These are phyloP conservation scores for Lanistes nyassanus DNA, from an alignment of 1,140 invertebrate species.

Conservation along the genomic window DNA sequence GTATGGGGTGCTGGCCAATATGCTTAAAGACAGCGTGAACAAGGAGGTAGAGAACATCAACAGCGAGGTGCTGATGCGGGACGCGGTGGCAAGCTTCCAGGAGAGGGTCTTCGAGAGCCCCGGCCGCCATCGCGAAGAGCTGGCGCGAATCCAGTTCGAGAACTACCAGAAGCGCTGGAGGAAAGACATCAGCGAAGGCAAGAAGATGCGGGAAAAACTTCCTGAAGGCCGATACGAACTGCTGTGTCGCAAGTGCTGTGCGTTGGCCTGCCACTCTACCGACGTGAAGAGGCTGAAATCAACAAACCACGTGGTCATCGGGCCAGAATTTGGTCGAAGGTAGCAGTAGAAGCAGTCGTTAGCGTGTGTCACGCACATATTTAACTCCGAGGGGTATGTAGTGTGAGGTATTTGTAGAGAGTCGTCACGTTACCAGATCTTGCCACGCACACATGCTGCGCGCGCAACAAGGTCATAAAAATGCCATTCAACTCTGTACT, in stretches of 20 bases:
- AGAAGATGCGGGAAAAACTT: slow-evolving; percentile 22
- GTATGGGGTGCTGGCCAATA: slow-evolving; percentile 39
- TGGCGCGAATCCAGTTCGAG: slow-evolving; percentile 38
- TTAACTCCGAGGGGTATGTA: no score
- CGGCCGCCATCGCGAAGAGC: slow-evolving; percentile 19
- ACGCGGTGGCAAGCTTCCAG: slow-evolving; percentile 40
- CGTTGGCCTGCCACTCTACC: slow-evolving; percentile 40
- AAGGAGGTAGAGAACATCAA: slow-evolving; percentile 51
- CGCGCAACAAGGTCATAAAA: no score
- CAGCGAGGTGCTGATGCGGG: slow-evolving; percentile 49
- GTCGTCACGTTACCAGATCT: no score
- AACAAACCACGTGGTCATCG: slow-evolving; percentile 45
- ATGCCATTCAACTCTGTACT: no score
- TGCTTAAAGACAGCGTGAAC: slow-evolving; percentile 31
- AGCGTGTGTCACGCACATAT: no score
- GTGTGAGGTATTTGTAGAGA: no score
- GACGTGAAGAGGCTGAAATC: slow-evolving; percentile 44
- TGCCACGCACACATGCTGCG: no score
- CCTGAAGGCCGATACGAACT: slow-evolving; percentile 39
- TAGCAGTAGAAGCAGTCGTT: no score
- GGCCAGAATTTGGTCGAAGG: slow-evolving; percentile 31
- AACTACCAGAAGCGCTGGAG: slow-evolving; percentile 18
- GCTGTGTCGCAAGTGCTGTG: slow-evolving; percentile 44
- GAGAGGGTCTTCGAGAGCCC: slow-evolving; percentile 2
- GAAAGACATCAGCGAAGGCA: slow-evolving; percentile 24